phyloP scores from a whole-genome alignment of 2,888 invertebrate genomes.

The Perdita meconis region DNA sequence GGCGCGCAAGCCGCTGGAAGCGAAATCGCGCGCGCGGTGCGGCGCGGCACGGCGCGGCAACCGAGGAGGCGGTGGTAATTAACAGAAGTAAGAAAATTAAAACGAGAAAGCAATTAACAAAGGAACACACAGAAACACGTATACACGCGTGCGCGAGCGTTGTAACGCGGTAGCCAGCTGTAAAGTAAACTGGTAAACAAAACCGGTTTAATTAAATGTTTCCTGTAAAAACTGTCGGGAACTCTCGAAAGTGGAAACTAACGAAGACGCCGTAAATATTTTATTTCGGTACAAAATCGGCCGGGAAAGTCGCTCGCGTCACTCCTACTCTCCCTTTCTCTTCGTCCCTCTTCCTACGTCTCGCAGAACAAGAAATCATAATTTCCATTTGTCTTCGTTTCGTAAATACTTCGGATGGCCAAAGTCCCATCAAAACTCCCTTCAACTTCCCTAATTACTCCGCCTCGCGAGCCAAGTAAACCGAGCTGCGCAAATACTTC shows the following conservation, averaged over 20 bases:
- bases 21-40: slow-evolving; percentile 5
- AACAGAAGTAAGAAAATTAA: slow-evolving; percentile 48
- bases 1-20: background rate
- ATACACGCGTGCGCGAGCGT: slow-evolving; percentile 18
- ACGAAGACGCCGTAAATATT: slow-evolving; percentile 61
- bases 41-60: too few relatives aligned
- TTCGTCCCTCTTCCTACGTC: background rate
- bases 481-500: slow-evolving; percentile 60
- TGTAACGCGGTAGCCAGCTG: slow-evolving; percentile 44
- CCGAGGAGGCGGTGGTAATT: slow-evolving; percentile 37
- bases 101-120: slow-evolving; percentile 55
- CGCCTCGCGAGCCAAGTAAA: slow-evolving; percentile 58
- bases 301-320: background rate
- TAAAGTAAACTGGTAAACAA: slow-evolving; percentile 61
- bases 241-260: slow-evolving; percentile 53
- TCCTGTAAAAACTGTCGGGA: slow-evolving; percentile 42
- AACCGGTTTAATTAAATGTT: slow-evolving; percentile 61
- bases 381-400: slow-evolving; percentile 65
- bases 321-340: background rate
- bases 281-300: slow-evolving; percentile 53
- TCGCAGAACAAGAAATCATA: slow-evolving; percentile 60
- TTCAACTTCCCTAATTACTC: slow-evolving; percentile 64
- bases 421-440: slow-evolving; percentile 59
- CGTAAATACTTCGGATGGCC: slow-evolving; percentile 60
- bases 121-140: slow-evolving; percentile 31